Percentiles rank a stretch among this genome's conserved stretches.
Conservation (phyloP, 1,140 invertebrate genomes). For the Bombus confusus region DNA sequence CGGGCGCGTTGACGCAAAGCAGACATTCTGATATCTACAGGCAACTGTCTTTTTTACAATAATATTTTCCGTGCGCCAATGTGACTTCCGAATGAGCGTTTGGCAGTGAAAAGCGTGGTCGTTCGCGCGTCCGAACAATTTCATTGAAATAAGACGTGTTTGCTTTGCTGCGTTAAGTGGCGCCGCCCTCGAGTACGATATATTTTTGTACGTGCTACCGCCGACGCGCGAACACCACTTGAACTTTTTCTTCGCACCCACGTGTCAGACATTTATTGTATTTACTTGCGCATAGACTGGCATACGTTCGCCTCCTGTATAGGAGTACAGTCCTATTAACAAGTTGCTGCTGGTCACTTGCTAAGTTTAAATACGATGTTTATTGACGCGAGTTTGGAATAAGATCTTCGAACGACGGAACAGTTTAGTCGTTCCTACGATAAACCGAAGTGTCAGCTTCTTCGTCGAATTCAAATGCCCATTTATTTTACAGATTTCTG, state of each 20-base stretch:
- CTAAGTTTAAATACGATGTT: too few species aligned
- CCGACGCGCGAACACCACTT: neutral
- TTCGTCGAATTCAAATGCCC: too few species aligned
- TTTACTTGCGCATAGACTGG: too few species aligned
- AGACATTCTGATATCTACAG: slow-evolving; percentile 38
- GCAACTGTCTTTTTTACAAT: neutral
- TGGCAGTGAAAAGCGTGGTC: neutral
- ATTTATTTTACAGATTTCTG: too few species aligned
- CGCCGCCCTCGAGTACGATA: neutral
- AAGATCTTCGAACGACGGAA: too few species aligned
- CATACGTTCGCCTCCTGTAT: neutral
- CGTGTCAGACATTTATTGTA: slow-evolving; percentile 10
- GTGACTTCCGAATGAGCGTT: neutral
- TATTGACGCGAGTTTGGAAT: too few species aligned
- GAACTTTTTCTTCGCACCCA: neutral
- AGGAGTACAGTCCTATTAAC: neutral
- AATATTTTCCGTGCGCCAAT: too few species aligned
- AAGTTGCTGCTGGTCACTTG: too few species aligned
- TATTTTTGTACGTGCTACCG: slow-evolving; percentile 19
- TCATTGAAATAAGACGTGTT: slow-evolving; percentile 14
- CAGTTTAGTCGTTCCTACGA: too few species aligned
- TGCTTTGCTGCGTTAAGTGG: slow-evolving; percentile 16
- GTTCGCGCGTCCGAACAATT: slow-evolving; percentile 13
- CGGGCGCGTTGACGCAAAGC: slow-evolving; percentile 45
- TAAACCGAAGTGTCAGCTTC: too few species aligned